Evolutionary conservation across 2,888 invertebrate genomes (phyloP), one percentile per base, ranked within the genome.

Genomic region (Diadegma fenestrale): DNA sequence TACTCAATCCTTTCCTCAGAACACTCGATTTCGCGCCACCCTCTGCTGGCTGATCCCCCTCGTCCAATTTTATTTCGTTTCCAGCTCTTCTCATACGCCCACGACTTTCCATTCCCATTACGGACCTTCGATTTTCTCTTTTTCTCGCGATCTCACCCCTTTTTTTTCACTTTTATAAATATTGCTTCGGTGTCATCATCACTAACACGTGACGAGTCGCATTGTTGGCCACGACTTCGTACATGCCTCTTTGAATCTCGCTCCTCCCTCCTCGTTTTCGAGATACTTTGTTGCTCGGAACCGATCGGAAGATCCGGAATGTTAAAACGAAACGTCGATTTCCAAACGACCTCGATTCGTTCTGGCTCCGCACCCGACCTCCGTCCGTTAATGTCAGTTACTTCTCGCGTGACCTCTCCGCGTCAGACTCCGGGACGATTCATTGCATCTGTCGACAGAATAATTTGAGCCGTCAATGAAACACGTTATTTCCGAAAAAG

Each of bases 381-480:
- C 58, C 14, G 58, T 58, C 58, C 58, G 58, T 58, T 58, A 58
- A 58, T 14, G 54, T 51, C 26, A 48, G 58, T n/a, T 68, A 63
- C 66, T 72, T 61, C 76, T 14, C 30, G 72, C 58, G 68, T 22
- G 19, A 30, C n/a, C 30, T 0, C 37, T 63, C 61, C n/a, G n/a
- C n/a, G n/a, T 68, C 43, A 5, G 14, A 45, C 75, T 37, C 51
- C 45, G 14, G 2, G 76, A 75, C 43, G 14, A 54, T 26, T 7
- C 41, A 8, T 22, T 26, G 63, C 12, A 85, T 76, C 85, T 85
- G 82, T 58, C 54, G 66, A 85, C 85, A 85, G 76, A 85, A 82
- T 22, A 63, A 77, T 82, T 80, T 12, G 17, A 2, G 17, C 48
- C 30, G 54, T 82, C 37, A 43, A 51, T 84, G 48, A 64, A 64